A percentile compares a stretch with the other conserved stretches of the same genome.
These are phyloP conservation scores for Remorina albescens DNA, from an alignment of 2,797 vertebrate genomes.

Conservation along the genomic window DNA sequence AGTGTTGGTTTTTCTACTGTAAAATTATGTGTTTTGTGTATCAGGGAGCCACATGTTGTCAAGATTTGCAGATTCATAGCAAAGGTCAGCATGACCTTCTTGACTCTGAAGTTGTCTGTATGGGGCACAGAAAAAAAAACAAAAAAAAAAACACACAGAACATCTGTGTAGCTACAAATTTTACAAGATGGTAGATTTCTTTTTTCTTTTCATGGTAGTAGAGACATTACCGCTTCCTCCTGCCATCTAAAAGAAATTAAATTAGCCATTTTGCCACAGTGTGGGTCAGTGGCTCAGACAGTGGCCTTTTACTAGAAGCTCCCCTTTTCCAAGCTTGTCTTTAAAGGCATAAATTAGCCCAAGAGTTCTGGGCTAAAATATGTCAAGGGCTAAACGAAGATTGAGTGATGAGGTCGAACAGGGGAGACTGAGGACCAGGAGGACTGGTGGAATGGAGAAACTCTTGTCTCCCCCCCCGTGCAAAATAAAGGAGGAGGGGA, in stretches of 20 bases:
- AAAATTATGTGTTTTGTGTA: conserved; percentile 64
- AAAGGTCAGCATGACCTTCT: conserved; percentile 63
- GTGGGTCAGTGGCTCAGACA: conserved; percentile 76
- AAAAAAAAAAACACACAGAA: conserved; percentile 40
- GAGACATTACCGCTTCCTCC: conserved; percentile 74
- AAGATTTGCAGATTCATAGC: conserved; percentile 38
- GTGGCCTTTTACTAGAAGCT: conserved; percentile 80
- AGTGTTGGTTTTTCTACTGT: conserved; percentile 59
- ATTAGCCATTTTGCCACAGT: conserved; percentile 77
- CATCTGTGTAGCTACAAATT: conserved; percentile 47
- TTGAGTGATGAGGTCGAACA: conserved; percentile 84
- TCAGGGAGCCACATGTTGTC: conserved; percentile 63
- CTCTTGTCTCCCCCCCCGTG: conserved; percentile 62
- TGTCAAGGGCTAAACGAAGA: conserved; percentile 85
- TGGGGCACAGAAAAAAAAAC: conserved; percentile 3
- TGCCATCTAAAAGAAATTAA: conserved; percentile 77
- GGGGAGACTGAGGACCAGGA: conserved; percentile 74
- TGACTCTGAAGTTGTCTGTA: conserved; percentile 55
- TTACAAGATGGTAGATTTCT: conserved; percentile 61
- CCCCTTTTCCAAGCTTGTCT: conserved; percentile 79
- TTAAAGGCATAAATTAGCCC: conserved; percentile 81
- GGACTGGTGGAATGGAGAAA: conserved; percentile 69
- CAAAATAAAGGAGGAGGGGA: conserved; percentile 66
- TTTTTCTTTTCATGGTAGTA: conserved; percentile 58
- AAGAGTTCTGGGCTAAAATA: conserved; percentile 82